A percentile compares a stretch with the other conserved stretches of the same genome.
These are phyloP conservation scores for Hippolais icterina DNA, from an alignment of 2,113 vertebrate species.

Conservation along the genomic window DNA sequence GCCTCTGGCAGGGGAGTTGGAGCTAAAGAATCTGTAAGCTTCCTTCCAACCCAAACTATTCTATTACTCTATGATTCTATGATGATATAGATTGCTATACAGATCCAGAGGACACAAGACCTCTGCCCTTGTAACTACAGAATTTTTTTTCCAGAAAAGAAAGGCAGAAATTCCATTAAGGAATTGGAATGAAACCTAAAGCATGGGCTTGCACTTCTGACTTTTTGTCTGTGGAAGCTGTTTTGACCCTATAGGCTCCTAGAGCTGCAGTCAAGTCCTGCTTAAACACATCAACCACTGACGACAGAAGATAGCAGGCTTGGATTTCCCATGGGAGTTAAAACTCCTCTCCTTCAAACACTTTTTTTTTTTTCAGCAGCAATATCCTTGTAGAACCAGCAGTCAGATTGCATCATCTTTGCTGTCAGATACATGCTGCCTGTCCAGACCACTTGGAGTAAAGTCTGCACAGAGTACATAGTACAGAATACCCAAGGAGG, in stretches of 20 bases:
- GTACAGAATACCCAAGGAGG: not conserved
- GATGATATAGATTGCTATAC: not conserved
- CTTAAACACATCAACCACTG: not conserved
- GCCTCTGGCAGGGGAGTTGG: too few relatives aligned
- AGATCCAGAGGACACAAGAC: not conserved
- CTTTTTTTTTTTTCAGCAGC: not conserved
- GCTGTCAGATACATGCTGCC: not conserved
- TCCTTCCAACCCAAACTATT: not conserved
- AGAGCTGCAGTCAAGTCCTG: not conserved
- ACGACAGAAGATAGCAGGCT: not conserved
- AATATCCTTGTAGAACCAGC: not conserved
- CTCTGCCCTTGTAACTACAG: not conserved
- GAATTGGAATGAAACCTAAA: not conserved
- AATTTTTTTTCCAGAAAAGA: not conserved
- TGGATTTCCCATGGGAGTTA: not conserved
- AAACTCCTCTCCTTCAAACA: not conserved
- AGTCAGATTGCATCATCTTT: not conserved
- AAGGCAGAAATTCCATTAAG: not conserved
- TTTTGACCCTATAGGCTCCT: not conserved
- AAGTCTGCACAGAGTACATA: not conserved
- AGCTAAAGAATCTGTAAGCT: not conserved
- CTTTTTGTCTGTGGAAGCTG: not conserved
- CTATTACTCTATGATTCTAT: not conserved
- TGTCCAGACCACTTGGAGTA: not conserved
- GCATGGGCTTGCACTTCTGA: not conserved